These are phyloP conservation scores for Mamestra brassicae DNA, from an alignment of 2,888 invertebrate species.

Conservation along the genomic window DNA sequence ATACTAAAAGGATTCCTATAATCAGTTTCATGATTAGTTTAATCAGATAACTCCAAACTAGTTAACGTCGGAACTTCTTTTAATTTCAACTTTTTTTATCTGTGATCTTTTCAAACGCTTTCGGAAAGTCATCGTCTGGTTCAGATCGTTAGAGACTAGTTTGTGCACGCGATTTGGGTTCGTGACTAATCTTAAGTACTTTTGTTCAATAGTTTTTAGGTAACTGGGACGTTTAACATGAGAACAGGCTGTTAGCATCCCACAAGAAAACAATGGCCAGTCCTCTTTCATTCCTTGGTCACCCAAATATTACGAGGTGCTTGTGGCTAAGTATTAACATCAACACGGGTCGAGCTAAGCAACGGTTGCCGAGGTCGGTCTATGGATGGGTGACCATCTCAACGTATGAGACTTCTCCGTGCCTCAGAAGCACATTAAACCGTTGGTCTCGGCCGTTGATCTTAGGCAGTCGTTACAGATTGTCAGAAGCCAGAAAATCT, in stretches of 20 bases:
- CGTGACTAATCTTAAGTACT: conserved; percentile 5
- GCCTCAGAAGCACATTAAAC: too few species aligned
- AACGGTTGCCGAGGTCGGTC: too few species aligned
- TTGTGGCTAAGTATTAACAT: too few species aligned
- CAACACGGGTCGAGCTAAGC: too few species aligned
- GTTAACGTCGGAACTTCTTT: conserved; percentile 43
- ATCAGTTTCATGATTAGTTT: conserved; percentile 4
- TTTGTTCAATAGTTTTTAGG: neutral
- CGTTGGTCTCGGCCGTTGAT: too few species aligned
- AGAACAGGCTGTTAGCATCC: neutral
- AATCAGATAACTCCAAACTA: conserved; percentile 52
- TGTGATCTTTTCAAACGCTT: conserved; percentile 42
- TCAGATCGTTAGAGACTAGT: conserved; percentile 4
- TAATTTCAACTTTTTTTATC: conserved; percentile 46
- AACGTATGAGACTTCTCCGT: too few species aligned
- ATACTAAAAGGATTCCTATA: neutral
- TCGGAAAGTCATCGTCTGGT: conserved; percentile 55
- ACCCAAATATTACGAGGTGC: too few species aligned
- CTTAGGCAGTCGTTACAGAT: too few species aligned
- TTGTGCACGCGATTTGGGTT: conserved; percentile 24
- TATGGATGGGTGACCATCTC: too few species aligned
- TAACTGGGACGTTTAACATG: neutral
- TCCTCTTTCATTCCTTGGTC: neutral
- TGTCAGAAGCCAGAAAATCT: too few species aligned
- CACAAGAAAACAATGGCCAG: neutral